Conservation (phyloP, 2,888 invertebrate species). For the Dinocampus coccinellae region DNA sequence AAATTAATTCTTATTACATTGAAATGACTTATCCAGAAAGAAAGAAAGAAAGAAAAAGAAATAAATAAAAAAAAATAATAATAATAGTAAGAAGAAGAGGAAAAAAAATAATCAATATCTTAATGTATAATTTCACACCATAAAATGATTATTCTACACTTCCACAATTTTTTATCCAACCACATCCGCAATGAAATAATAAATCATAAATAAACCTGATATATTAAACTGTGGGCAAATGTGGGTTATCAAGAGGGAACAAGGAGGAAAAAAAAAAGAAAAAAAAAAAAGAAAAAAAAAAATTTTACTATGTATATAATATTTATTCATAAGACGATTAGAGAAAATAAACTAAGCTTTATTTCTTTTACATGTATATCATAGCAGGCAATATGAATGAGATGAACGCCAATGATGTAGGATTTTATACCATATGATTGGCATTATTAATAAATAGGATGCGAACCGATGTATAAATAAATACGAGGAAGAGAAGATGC, state of each 20-base stretch:
- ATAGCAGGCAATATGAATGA: constrained; percentile 62
- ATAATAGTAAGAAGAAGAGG: neutral
- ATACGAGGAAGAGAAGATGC: constrained; percentile 57
- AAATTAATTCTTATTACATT: too few species aligned
- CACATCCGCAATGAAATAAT: neutral
- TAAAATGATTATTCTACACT: neutral
- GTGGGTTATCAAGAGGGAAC: constrained; percentile 17
- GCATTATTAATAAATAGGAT: constrained; percentile 42
- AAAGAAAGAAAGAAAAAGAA: neutral
- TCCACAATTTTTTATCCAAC: neutral
- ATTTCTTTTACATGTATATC: constrained; percentile 56
- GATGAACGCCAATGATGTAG: constrained; percentile 50
- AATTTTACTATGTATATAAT: neutral
- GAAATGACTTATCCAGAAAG: too few species aligned
- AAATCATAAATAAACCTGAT: neutral
- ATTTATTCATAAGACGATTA: constrained; percentile 25
- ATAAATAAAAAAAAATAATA: neutral
- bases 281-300: neutral
- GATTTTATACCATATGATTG: constrained; percentile 34
- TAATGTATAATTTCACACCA: neutral
- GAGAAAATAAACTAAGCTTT: constrained; percentile 41
- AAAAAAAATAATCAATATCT: neutral
- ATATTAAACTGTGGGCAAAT: neutral
- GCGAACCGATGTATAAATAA: constrained; percentile 57
- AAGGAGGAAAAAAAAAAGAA: too few species aligned